Conservation (phyloP, 1,140 invertebrate species). For the Euwallacea fornicatus region DNA sequence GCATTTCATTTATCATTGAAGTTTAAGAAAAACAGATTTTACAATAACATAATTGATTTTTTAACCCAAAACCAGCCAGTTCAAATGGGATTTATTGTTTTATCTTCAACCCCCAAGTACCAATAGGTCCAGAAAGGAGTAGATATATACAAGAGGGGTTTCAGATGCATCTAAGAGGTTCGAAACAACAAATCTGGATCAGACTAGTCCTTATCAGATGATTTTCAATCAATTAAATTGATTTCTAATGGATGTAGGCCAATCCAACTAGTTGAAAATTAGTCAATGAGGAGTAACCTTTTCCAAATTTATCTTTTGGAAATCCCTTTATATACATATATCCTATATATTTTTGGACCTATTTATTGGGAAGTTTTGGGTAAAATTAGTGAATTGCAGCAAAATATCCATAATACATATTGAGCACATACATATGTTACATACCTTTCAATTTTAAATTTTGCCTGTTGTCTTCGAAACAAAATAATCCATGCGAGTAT, state of each 20-base stretch:
- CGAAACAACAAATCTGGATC: no score
- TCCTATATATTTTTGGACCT: background rate
- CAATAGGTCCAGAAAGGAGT: background rate
- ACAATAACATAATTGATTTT: no score
- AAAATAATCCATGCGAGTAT: slow-evolving; percentile 60
- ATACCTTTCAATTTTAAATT: slow-evolving; percentile 48
- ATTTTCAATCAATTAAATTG: no score
- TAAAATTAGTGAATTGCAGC: slow-evolving; percentile 1
- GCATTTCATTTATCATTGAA: background rate
- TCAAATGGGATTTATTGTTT: background rate
- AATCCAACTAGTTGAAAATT: no score
- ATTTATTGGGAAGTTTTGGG: background rate
- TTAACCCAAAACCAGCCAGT: no score
- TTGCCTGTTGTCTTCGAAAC: slow-evolving; percentile 54
- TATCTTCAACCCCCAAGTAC: background rate
- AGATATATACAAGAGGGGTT: no score
- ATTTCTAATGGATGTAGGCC: no score
- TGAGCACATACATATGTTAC: slow-evolving; percentile 1
- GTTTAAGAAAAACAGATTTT: background rate
- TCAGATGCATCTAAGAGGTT: no score
- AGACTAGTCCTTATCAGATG: no score
- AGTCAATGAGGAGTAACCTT: no score
- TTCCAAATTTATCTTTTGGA: no score
- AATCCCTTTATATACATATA: background rate
- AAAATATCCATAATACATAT: slow-evolving; percentile 10